Evolutionary conservation across 2,113 vertebrate species (phyloP), one percentile per base, ranked within the genome.

Genomic region (Entomyzon cyanotis): DNA sequence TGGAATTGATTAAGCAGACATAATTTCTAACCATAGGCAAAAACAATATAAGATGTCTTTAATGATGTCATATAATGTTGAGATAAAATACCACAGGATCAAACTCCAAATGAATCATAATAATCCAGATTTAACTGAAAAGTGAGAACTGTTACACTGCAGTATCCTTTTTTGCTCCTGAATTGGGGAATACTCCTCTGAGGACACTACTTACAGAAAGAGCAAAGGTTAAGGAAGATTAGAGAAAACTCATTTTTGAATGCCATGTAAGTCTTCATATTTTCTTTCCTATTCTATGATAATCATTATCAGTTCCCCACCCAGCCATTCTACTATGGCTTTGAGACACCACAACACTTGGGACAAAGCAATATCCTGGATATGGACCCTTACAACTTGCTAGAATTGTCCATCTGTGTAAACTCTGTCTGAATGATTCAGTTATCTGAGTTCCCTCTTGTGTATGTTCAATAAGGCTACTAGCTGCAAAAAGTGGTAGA

Each of bases 1-100:
- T 93, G 89, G 87, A 93, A 96, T 90, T 97, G 97, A 98, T 96
- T 95, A 97, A 97, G 96, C 96, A 97, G 96, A 98, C 96, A 91
- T 94, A 91, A 97, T 96, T 96, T 94, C 58, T 91, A 97, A 96
- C 97, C 97, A 96, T 95, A 93, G 97, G 97, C 97, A 96, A 96
- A 97, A 97, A 96, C 96, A 95, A 93, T 97, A 91, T 94, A 93
- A 94, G 91, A 96, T 87, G 93, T 96, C 95, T 97, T 96, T 93
- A 94, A 96, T 95, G 97, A 97, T 97, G 97, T 97, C 97, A 97
- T 88, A 93, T 83, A 90, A 82, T 24, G 83, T 87, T 87, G 94
- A 96, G 90, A 96, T 95, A 93, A 96, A 97, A 96, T 92, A 78
- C 80, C 41, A 67, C 12, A 76, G 74, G 50, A 24, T 93, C 79